Evolutionary conservation across 1,140 invertebrate species (phyloP).

Genomic region (Cyclina sinensis): DNA sequence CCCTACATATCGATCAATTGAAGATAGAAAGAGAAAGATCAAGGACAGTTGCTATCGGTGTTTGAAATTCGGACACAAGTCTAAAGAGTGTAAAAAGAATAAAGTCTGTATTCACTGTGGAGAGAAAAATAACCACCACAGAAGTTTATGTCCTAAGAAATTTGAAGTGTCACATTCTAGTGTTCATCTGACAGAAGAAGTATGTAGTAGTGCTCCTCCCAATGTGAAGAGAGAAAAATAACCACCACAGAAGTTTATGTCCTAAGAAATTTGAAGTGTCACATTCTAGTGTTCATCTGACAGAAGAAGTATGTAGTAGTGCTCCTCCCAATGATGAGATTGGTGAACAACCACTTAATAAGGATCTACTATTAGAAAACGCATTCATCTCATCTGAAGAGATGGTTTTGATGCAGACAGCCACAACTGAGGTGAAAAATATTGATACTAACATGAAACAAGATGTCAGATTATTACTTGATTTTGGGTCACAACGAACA

Average conservation of each 20-base stretch:
- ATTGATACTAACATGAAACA: not conserved
- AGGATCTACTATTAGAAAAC: no score
- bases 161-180: not conserved
- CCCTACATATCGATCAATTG: not conserved
- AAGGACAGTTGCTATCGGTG: slow-evolving; percentile 25
- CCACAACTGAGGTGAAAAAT: slow-evolving; percentile 34
- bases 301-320: not conserved
- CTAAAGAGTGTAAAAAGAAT: not conserved
- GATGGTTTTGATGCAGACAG: slow-evolving; percentile 62
- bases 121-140: slow-evolving; percentile 18
- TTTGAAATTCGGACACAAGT: slow-evolving; percentile 18
- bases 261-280: not conserved
- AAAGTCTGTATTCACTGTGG: slow-evolving; percentile 13
- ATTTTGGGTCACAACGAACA: no score
- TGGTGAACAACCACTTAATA: no score
- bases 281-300: not conserved
- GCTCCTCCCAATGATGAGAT: not conserved
- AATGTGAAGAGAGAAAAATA: slow-evolving; percentile 13
- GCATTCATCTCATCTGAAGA: slow-evolving; percentile 41
- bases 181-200: not conserved
- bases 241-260: slow-evolving; percentile 40
- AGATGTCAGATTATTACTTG: not conserved
- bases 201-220: not conserved
- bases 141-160: slow-evolving; percentile 21
- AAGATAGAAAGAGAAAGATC: slow-evolving; percentile 9